phyloP scores from a whole-genome alignment of 2,797 vertebrate genomes.

The Cuculus canorus region DNA sequence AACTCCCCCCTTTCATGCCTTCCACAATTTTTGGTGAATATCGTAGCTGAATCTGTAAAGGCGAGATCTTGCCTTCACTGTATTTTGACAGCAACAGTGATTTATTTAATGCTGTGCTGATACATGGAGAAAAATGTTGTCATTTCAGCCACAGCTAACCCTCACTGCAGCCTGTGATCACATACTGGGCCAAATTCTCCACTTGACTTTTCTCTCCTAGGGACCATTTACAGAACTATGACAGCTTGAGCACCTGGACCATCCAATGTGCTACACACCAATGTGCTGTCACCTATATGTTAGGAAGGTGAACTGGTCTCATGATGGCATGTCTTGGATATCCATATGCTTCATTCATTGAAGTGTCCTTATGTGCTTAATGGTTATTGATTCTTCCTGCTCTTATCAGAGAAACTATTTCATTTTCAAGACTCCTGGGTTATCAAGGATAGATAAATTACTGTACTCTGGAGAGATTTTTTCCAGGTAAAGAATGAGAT shows the following conservation, averaged over 20 bases:
- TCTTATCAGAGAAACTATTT: slow-evolving; percentile 67
- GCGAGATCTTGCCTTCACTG: background rate
- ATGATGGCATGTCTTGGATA: slow-evolving; percentile 35
- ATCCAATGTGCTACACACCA: background rate
- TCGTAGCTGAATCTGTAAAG: background rate
- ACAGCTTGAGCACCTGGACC: background rate
- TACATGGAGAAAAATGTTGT: background rate
- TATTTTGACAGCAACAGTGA: background rate
- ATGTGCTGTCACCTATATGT: no score
- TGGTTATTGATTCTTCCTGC: slow-evolving; percentile 74
- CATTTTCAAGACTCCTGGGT: slow-evolving; percentile 65
- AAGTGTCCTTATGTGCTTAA: slow-evolving; percentile 69
- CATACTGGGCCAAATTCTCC: background rate
- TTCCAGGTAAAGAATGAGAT: slow-evolving; percentile 67
- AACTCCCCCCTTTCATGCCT: background rate
- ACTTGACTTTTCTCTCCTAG: background rate
- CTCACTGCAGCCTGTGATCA: background rate
- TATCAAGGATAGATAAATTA: slow-evolving; percentile 64
- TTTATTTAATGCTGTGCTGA: background rate
- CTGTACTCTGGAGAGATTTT: slow-evolving; percentile 44
- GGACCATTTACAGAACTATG: background rate
- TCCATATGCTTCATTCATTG: slow-evolving; percentile 9
- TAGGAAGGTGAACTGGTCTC: slow-evolving; percentile 14
- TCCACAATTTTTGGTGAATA: background rate
- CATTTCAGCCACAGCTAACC: background rate